phyloP scores from a whole-genome alignment of 2,113 vertebrate genomes.

The Osmerus mordax region DNA sequence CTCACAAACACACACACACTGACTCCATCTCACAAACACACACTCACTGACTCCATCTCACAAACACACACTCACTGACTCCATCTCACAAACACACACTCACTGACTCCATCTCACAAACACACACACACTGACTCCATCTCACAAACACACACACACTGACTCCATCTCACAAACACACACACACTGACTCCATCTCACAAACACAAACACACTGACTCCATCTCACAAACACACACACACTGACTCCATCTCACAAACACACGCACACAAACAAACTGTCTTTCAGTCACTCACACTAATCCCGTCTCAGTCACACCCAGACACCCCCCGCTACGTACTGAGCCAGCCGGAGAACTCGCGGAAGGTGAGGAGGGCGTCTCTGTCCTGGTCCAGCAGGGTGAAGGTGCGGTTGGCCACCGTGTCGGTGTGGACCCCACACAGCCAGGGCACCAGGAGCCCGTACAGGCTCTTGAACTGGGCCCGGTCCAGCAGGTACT shows the following conservation, averaged over 20 bases:
- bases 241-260: too few relatives aligned
- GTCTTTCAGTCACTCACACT: not conserved
- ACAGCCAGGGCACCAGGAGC: constrained; percentile 83
- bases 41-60: too few relatives aligned
- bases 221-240: not conserved
- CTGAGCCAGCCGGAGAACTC: constrained; percentile 83
- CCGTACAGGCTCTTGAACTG: constrained; percentile 86
- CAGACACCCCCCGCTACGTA: constrained; percentile 38
- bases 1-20: too few relatives aligned
- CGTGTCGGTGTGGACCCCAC: constrained; percentile 75
- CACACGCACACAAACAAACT: not conserved
- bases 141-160: too few relatives aligned
- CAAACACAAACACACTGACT: not conserved
- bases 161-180: too few relatives aligned
- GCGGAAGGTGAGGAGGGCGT: constrained; percentile 81
- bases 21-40: too few relatives aligned
- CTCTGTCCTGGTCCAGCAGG: constrained; percentile 82
- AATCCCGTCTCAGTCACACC: too few relatives aligned
- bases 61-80: too few relatives aligned
- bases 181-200: too few relatives aligned
- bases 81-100: too few relatives aligned
- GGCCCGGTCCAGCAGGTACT: constrained; percentile 83
- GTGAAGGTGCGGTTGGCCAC: constrained; percentile 83
- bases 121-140: too few relatives aligned
- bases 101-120: too few relatives aligned